phyloP scores from a whole-genome alignment of 2,888 invertebrate genomes.

The Dasypolia templi region DNA sequence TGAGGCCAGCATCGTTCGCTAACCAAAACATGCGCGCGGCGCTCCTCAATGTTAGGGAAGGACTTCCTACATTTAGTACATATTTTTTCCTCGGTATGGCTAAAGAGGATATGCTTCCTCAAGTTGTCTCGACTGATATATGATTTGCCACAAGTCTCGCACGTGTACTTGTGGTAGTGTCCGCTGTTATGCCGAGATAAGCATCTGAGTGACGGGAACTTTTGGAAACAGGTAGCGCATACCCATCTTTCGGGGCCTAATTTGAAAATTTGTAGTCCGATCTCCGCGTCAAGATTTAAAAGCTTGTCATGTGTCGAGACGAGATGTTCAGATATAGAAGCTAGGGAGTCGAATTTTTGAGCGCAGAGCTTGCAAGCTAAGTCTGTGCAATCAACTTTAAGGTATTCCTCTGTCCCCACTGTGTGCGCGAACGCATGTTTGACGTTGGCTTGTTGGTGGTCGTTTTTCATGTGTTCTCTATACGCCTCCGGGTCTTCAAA shows the following conservation, averaged over 20 bases:
- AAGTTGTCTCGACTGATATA: slow-evolving; percentile 74
- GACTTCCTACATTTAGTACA: slow-evolving; percentile 72
- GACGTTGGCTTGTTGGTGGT: slow-evolving; percentile 72
- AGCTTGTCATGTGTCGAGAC: slow-evolving; percentile 68
- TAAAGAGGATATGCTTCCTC: slow-evolving; percentile 64
- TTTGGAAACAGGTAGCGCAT: slow-evolving; percentile 73
- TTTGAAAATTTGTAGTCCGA: slow-evolving; percentile 76
- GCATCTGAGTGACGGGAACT: slow-evolving; percentile 72
- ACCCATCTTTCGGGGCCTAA: slow-evolving; percentile 73
- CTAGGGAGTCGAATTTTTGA: slow-evolving; percentile 66
- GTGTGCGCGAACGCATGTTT: slow-evolving; percentile 74
- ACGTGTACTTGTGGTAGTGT: slow-evolving; percentile 77
- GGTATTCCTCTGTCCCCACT: slow-evolving; percentile 58
- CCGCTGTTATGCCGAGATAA: slow-evolving; percentile 75
- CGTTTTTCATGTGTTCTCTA: slow-evolving; percentile 77
- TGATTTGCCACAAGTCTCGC: slow-evolving; percentile 77
- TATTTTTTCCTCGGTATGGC: slow-evolving; percentile 64
- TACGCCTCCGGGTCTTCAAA: slow-evolving; percentile 74
- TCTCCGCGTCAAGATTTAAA: slow-evolving; percentile 66
- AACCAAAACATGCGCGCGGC: slow-evolving; percentile 71
- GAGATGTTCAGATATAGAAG: slow-evolving; percentile 73
- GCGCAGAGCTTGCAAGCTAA: slow-evolving; percentile 77
- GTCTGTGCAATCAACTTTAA: slow-evolving; percentile 80
- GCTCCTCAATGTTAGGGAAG: slow-evolving; percentile 66
- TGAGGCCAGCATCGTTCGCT: slow-evolving; percentile 75